Conservation (phyloP, 2,888 invertebrate genomes). For the Hetaerina titia region DNA sequence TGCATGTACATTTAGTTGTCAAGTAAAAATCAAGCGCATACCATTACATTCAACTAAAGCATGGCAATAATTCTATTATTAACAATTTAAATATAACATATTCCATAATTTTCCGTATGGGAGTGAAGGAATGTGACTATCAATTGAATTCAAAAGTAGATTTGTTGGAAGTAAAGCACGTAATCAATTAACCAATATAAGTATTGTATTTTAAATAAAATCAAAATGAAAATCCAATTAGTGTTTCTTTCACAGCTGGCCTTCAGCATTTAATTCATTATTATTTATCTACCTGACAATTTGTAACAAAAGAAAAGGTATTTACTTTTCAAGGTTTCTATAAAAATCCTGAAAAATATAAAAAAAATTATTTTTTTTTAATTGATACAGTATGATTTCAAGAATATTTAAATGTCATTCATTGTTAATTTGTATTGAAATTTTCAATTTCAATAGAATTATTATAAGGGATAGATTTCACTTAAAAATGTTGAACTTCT, state of each 20-base stretch:
- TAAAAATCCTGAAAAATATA: not conserved
- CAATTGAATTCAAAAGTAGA: too few relatives aligned
- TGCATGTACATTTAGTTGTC: not conserved
- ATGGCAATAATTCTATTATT: too few relatives aligned
- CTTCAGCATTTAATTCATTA: too few relatives aligned
- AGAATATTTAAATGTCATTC: not conserved
- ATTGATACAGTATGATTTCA: not conserved
- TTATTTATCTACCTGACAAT: too few relatives aligned
- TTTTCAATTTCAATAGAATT: not conserved
- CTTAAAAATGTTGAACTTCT: not conserved
- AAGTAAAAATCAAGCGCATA: not conserved
- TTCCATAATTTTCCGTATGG: not conserved
- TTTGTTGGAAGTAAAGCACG: too few relatives aligned
- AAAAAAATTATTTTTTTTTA: not conserved
- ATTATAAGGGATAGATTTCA: not conserved
- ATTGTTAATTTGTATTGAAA: too few relatives aligned
- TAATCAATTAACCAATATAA: too few relatives aligned
- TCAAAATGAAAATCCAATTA: too few relatives aligned
- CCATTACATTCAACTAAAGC: too few relatives aligned
- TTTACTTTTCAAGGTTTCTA: not conserved
- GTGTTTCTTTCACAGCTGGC: too few relatives aligned
- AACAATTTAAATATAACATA: not conserved
- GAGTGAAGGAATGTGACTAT: too few relatives aligned
- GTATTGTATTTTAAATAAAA: too few relatives aligned
- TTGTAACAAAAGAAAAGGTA: not conserved